Evolutionary conservation across 2,797 vertebrate species (phyloP), one percentile per base, ranked within the genome.

Genomic region (Luscinia luscinia): DNA sequence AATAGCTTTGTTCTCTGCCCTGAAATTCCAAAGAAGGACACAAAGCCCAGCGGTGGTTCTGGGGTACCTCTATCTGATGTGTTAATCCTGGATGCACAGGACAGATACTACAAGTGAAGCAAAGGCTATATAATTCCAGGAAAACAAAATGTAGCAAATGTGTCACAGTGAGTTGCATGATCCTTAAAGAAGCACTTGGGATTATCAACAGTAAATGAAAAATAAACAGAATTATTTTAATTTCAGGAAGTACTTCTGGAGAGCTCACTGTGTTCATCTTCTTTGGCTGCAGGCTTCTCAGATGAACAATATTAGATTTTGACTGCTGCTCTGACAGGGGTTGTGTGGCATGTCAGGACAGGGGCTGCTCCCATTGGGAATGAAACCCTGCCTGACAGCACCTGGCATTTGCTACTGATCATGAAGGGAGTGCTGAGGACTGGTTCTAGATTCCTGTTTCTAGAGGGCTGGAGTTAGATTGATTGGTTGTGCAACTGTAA

Each of bases 121-220:
- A 58, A 73, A 91, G 11, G n/a, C 21, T 75, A 38, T 70, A 11
- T 68, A 84, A 87, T 89, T 93, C 62, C 76, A 89, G 73, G 62
- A 88, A 91, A 95, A 92, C 36, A 68, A 93, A 83, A 84, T 63
- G 55, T 48, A 77, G 73, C 72, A 41, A 43, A 55, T 16, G 19
- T 85, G 72, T 87, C 78, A 68, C 8, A 64, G 61, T 58, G 67
- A 77, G 38, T 79, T 78, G 40, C 17, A 13, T 32, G 57, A 40
- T 72, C 27, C 61, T 89, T 87, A 85, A 64, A 75, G 26, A 27
- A 74, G n/a, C 23, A 30, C 55, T 67, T 77, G 34, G n/a, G 41
- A 61, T 79, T 67, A 84, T 51, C 27, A 66, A 21, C 15, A 58
- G 16, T 22, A 78, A 75, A 81, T 19, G 22, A 81, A 81, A 92